phyloP scores from a whole-genome alignment of 2,113 vertebrate genomes.

The Micromys minutus region DNA sequence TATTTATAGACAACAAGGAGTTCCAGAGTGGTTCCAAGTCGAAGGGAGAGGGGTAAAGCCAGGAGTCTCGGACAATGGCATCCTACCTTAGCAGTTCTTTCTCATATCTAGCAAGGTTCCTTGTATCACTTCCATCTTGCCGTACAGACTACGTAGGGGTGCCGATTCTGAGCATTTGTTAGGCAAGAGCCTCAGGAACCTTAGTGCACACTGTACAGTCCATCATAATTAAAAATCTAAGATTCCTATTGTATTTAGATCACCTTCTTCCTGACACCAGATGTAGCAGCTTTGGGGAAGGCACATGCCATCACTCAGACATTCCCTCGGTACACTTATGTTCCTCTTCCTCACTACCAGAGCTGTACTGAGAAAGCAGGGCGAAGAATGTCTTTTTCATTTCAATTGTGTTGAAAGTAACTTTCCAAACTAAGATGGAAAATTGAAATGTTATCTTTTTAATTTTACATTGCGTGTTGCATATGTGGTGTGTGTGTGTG shows the following conservation, averaged over 20 bases:
- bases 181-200: not conserved
- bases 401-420: not conserved
- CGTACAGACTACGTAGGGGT: not conserved
- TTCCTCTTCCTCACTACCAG: not conserved
- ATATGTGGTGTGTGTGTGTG: not conserved
- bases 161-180: not conserved
- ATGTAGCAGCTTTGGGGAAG: not conserved
- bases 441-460: not conserved
- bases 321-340: not conserved
- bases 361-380: not conserved
- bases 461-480: not conserved
- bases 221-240: not conserved
- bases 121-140: not conserved
- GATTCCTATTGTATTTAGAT: not conserved
- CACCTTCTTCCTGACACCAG: not conserved
- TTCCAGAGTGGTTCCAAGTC: not conserved
- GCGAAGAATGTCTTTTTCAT: not conserved
- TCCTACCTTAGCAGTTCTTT: not conserved
- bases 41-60: not conserved
- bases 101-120: not conserved
- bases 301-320: not conserved
- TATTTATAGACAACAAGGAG: not conserved
- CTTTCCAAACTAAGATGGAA: not conserved
- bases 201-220: not conserved
- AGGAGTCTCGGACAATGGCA: rapidly evolving